Percentiles rank a stretch among this genome's conserved stretches.
phyloP scores from a whole-genome alignment of 2,888 invertebrate species.

The Sinopyrophorus schimmeli region DNA sequence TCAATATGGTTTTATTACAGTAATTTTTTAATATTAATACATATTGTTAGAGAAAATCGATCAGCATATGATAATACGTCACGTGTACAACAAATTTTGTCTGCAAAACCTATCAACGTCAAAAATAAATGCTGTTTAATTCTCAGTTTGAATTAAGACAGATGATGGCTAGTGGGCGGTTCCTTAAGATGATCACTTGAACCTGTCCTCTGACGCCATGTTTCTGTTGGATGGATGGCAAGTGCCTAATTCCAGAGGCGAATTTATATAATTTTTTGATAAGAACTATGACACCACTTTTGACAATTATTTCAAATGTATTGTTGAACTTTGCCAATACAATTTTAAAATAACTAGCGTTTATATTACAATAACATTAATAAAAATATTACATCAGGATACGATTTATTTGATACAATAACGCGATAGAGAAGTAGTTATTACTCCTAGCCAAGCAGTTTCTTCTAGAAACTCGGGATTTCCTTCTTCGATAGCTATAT shows the following conservation, averaged over 20 bases:
- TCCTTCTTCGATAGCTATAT: conserved; percentile 10
- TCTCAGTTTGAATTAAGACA: conserved; percentile 43
- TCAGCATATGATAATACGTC: too few species aligned
- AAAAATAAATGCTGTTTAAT: conserved; percentile 43
- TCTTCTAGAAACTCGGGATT: conserved; percentile 1
- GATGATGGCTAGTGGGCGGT: conserved; percentile 41
- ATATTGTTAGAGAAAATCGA: too few species aligned
- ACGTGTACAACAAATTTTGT: conserved; percentile 35
- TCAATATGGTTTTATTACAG: too few species aligned
- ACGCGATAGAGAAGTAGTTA: conserved; percentile 1
- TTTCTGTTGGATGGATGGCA: conserved; percentile 35
- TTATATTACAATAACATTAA: too few species aligned
- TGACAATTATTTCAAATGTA: too few species aligned
- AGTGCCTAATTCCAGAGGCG: conserved; percentile 29
- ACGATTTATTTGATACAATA: too few species aligned
- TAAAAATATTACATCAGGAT: too few species aligned
- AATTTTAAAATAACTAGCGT: too few species aligned
- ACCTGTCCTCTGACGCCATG: conserved; percentile 41
- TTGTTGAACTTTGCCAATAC: too few species aligned
- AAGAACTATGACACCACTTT: conserved; percentile 1
- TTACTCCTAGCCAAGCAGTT: background rate
- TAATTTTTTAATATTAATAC: too few species aligned
- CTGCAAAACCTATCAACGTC: conserved; percentile 41
- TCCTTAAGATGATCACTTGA: conserved; percentile 39
- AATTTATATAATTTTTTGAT: conserved; percentile 19